Evolutionary conservation across 2,113 vertebrate species (phyloP).

Genomic region (Oncorhynchus tshawytscha): DNA sequence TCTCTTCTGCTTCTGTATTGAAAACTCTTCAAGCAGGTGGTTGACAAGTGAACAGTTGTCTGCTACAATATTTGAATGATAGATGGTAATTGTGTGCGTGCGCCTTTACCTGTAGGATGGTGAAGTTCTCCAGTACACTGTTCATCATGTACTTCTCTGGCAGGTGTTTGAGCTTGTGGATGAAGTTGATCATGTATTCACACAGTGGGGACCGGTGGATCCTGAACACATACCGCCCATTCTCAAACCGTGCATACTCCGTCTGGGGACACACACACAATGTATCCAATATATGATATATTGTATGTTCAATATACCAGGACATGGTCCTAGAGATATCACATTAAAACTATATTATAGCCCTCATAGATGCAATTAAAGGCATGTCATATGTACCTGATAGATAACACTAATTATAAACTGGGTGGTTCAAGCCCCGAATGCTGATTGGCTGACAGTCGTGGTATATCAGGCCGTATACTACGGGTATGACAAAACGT

Average conservation of each 20-base stretch:
- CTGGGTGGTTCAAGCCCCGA: no score
- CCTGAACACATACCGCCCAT: conserved; percentile 86
- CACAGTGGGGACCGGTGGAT: conserved; percentile 94
- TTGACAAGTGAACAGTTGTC: no score
- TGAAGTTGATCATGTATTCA: conserved; percentile 97
- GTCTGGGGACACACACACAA: conserved; percentile 78
- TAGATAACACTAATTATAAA: conserved; percentile 41
- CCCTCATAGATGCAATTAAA: conserved; percentile 15
- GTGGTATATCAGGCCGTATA: no score
- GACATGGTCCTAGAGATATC: conserved; percentile 1
- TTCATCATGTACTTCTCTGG: conserved; percentile 98
- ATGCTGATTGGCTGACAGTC: no score
- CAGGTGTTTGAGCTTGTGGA: conserved; percentile 94
- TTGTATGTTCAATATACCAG: not conserved
- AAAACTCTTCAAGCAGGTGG: no score
- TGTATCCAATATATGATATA: not conserved
- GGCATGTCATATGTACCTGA: conserved; percentile 54
- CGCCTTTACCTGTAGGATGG: conserved; percentile 84
- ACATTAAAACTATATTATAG: conserved; percentile 28
- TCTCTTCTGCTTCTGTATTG: conserved; percentile 73
- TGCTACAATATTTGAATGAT: no score
- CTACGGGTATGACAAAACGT: no score
- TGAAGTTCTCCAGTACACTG: conserved; percentile 96
- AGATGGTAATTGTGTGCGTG: not conserved
- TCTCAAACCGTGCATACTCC: conserved; percentile 89